phyloP scores from a whole-genome alignment of 2,797 vertebrate genomes.

The Furcifer pardalis region DNA sequence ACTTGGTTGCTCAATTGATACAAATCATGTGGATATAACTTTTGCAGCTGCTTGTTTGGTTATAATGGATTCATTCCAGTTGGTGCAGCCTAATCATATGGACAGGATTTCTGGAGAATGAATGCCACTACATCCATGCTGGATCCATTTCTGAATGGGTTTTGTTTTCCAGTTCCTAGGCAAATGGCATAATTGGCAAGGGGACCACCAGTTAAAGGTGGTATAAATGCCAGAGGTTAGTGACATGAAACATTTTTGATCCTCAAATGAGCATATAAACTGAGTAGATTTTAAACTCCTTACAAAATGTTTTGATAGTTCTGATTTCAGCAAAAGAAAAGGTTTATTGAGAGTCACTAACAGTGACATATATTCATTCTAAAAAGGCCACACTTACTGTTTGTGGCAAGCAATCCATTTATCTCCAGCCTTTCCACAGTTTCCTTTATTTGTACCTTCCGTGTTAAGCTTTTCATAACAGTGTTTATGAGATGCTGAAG shows the following conservation, averaged over 20 bases:
- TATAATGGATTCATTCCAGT: too few species aligned
- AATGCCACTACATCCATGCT: too few species aligned
- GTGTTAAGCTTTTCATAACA: slow-evolving; percentile 99
- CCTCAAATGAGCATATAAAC: neutral
- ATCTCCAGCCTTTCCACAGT: slow-evolving; percentile 94
- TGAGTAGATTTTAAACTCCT: neutral
- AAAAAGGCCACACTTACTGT: slow-evolving; percentile 84
- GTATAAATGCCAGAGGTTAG: neutral
- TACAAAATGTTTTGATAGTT: neutral
- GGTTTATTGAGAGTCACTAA: neutral
- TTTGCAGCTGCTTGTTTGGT: too few species aligned
- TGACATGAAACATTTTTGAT: neutral
- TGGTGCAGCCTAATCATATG: too few species aligned
- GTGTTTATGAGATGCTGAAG: slow-evolving; percentile 93
- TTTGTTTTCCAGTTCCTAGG: neutral
- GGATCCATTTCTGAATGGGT: too few species aligned
- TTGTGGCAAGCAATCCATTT: slow-evolving; percentile 96
- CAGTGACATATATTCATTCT: neutral
- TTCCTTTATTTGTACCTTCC: slow-evolving; percentile 96
- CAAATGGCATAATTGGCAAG: neutral
- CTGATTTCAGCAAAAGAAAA: slow-evolving; percentile 17
- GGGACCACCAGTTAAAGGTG: neutral
- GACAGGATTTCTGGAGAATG: too few species aligned
- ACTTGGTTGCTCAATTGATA: too few species aligned
- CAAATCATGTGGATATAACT: too few species aligned